phyloP scores from a whole-genome alignment of 2,888 invertebrate species.

The Lasius platythorax region DNA sequence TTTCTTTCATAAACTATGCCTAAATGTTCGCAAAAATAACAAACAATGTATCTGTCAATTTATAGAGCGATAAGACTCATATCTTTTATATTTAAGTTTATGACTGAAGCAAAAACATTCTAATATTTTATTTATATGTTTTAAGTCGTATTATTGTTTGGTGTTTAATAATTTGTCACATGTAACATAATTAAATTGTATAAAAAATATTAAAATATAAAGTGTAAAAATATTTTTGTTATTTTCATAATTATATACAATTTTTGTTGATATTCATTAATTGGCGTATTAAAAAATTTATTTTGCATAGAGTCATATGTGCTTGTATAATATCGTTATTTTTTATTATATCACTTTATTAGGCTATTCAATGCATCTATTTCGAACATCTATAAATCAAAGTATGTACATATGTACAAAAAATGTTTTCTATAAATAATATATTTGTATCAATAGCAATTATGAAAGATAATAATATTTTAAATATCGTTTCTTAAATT shows the following conservation, averaged over 20 bases:
- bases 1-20: conserved; percentile 14
- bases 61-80: conserved; percentile 3
- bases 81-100: conserved; percentile 44
- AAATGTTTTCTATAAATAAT: too few species aligned
- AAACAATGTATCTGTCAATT: conserved; percentile 7
- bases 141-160: conserved; percentile 20
- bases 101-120: conserved; percentile 41
- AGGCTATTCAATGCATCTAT: neutral
- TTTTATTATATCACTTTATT: neutral
- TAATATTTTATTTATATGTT: conserved; percentile 60
- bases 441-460: too few species aligned
- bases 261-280: neutral
- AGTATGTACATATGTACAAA: neutral
- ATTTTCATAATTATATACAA: conserved; percentile 14
- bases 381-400: neutral
- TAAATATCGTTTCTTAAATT: too few species aligned
- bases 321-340: neutral
- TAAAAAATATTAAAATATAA: conserved; percentile 56
- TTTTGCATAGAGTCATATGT: neutral
- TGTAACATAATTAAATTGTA: conserved; percentile 55
- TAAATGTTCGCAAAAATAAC: neutral
- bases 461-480: too few species aligned
- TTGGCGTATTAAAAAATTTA: neutral
- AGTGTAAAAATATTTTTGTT: conserved; percentile 11
- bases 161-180: neutral